A percentile compares a stretch with the other conserved stretches of the same genome.
Conservation (phyloP, 2,797 vertebrate species). For the Hyperoplus immaculatus region DNA sequence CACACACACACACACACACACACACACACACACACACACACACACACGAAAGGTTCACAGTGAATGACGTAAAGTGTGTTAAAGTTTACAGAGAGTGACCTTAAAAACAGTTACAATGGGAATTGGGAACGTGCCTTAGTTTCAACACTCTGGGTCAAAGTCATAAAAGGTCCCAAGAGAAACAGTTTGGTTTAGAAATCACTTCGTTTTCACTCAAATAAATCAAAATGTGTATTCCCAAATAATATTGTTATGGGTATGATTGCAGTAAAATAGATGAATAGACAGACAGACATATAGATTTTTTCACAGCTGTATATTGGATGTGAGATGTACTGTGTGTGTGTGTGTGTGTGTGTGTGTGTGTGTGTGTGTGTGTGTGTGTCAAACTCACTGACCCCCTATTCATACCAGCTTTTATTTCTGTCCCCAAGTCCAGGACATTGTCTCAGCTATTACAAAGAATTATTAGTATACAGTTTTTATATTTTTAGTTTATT, state of each 20-base stretch:
- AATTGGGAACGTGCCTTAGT: not conserved
- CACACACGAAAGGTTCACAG: no score
- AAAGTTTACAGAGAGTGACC: not conserved
- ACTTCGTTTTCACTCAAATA: not conserved
- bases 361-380: no score
- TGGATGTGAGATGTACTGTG: conserved; percentile 9
- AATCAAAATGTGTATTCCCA: not conserved
- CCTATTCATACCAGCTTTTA: conserved; percentile 20
- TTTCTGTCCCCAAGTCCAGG: conserved; percentile 36
- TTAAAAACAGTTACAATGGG: not conserved
- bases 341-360: no score
- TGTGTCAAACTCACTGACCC: conserved; percentile 8
- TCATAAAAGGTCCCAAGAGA: not conserved
- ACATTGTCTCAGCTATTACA: conserved; percentile 46
- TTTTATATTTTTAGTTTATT: no score
- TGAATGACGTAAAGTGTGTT: no score
- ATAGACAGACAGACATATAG: no score
- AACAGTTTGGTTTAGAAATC: not conserved
- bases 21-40: no score
- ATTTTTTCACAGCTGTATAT: not conserved
- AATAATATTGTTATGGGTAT: not conserved
- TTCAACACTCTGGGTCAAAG: not conserved
- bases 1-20: no score
- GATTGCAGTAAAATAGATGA: not conserved
- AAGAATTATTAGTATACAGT: conserved; percentile 18